Evolutionary conservation across 2,888 invertebrate genomes (phyloP).

Genomic region (Melanostoma mellinum): DNA sequence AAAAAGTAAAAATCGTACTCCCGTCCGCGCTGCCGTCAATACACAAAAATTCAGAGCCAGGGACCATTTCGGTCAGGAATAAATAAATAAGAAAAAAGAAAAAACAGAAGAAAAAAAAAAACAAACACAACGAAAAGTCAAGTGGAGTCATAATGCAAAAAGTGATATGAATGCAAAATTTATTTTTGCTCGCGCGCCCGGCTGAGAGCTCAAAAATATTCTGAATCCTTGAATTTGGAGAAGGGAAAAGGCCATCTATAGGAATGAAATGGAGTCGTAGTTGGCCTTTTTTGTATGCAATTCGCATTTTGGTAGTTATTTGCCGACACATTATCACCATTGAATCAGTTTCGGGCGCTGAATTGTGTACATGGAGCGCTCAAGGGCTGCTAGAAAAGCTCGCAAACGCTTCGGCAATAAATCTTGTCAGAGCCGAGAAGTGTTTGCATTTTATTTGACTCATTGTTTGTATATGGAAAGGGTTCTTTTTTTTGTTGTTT

Average conservation of each 20-base stretch:
- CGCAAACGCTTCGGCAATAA: constrained; percentile 59
- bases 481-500: constrained; percentile 3
- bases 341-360: constrained; percentile 68
- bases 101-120: constrained; percentile 36
- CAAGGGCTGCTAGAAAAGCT: constrained; percentile 52
- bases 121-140: constrained; percentile 33
- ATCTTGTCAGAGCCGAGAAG: constrained; percentile 56
- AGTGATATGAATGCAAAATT: constrained; percentile 73
- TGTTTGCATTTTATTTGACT: constrained; percentile 62
- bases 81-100: neutral
- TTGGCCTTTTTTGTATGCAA: constrained; percentile 64
- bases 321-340: constrained; percentile 72
- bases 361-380: constrained; percentile 64
- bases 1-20: constrained; percentile 58
- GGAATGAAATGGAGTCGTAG: constrained; percentile 6
- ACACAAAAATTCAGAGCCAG: constrained; percentile 19
- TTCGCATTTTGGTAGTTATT: constrained; percentile 72
- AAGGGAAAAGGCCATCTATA: neutral
- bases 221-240: constrained; percentile 17
- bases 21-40: constrained; percentile 25
- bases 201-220: constrained; percentile 22
- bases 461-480: constrained; percentile 38
- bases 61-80: constrained; percentile 27
- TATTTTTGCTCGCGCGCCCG: constrained; percentile 53
- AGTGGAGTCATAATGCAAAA: constrained; percentile 66